Conservation (phyloP, 2,888 invertebrate species). For the Amphimallon solstitiale region DNA sequence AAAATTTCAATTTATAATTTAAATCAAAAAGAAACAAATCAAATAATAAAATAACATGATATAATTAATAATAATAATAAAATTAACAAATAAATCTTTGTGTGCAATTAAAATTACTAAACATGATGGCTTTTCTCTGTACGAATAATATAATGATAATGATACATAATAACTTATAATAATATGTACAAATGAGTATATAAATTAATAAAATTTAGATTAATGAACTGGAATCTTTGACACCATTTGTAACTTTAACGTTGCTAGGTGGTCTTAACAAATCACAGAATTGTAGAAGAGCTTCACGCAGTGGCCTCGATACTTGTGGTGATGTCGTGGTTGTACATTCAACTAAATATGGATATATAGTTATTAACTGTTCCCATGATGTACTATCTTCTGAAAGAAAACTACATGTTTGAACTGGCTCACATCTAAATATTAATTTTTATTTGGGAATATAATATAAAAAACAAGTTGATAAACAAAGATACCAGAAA, state of each 20-base stretch:
- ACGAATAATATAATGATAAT: not conserved
- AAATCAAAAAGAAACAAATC: not conserved
- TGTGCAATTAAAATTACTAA: too few species aligned
- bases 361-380: constrained; percentile 91
- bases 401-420: constrained; percentile 59
- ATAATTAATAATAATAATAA: not conserved
- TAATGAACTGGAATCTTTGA: constrained; percentile 41
- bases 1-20: not conserved
- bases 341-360: constrained; percentile 86
- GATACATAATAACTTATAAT: too few species aligned
- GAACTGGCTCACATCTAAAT: constrained; percentile 20
- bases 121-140: constrained; percentile 1
- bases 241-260: constrained; percentile 42
- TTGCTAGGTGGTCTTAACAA: constrained; percentile 74
- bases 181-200: constrained; percentile 16
- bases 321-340: constrained; percentile 84
- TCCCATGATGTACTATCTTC: constrained; percentile 93
- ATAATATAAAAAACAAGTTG: too few species aligned
- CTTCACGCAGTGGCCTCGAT: constrained; percentile 82
- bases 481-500: too few species aligned
- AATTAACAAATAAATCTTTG: too few species aligned
- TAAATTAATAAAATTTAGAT: constrained; percentile 21
- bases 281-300: constrained; percentile 87
- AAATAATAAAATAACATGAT: constrained; percentile 1
- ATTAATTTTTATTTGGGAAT: too few species aligned